Conservation (phyloP, 2,888 invertebrate species). For the Noctuana brunneofusca region DNA sequence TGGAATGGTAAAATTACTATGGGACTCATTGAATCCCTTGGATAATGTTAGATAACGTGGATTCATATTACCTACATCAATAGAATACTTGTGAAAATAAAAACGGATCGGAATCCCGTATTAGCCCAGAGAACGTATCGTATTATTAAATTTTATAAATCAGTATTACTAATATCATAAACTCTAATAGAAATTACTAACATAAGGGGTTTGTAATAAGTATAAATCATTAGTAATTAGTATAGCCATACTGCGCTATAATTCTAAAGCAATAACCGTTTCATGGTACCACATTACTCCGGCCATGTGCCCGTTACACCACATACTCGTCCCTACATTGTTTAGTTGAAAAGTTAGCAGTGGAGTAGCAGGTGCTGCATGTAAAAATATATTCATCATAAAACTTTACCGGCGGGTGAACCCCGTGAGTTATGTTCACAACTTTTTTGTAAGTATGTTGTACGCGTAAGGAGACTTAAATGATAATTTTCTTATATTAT, state of each 20-base stretch:
- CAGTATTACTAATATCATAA: too few relatives aligned
- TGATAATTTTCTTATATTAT: not conserved
- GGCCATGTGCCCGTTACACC: conserved; percentile 16
- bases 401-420: conserved; percentile 26
- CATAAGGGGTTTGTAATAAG: not conserved
- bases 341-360: conserved; percentile 21
- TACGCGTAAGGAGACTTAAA: not conserved
- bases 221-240: conserved; percentile 1
- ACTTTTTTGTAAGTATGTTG: conserved; percentile 15
- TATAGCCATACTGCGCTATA: not conserved
- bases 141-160: too few relatives aligned
- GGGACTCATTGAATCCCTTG: conserved; percentile 18
- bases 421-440: conserved; percentile 21
- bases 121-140: not conserved
- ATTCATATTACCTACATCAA: conserved; percentile 4
- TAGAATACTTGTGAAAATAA: not conserved
- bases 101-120: not conserved
- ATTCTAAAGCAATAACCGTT: conserved; percentile 7
- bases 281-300: conserved; percentile 2
- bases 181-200: not conserved
- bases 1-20: conserved; percentile 22
- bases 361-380: conserved; percentile 24
- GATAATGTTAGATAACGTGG: conserved; percentile 7
- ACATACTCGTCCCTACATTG: conserved; percentile 31
- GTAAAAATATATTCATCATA: conserved; percentile 34